Evolutionary conservation across 2,797 vertebrate genomes (phyloP), one percentile per base, ranked within the genome.

Genomic region (Myotis pilosus): DNA sequence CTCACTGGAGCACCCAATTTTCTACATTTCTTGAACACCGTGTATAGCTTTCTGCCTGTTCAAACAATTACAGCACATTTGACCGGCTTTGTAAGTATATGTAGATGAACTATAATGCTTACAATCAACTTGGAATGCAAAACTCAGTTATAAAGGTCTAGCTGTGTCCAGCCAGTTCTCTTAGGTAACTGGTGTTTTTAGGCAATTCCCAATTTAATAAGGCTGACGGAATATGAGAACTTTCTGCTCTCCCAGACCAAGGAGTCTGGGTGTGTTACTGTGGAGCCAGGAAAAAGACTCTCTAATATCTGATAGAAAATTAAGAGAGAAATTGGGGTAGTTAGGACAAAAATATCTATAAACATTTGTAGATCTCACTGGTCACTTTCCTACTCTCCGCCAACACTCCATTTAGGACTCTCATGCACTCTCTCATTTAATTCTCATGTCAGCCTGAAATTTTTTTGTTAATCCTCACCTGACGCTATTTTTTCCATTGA

Each of bases 1-100:
- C 47, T 94, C 89, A 51, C 68, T 38, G 57, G 41, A 90, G n/a
- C 28, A 75, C 41, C 79, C 69, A 33, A 6, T 95, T 94, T 95
- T 95, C 86, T 86, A n/a, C 66, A 75, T 88, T 92, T 95, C 30
- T 93, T 16, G 6, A 89, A 36, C 4, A 3, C 19, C 8, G 41
- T 38, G 0, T 92, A 55, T 72, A 51, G 53, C 55, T 82, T 74
- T 89, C 72, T 89, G 17, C 41, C 38, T 79, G 8, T 87, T 91
- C 30, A 87, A 20, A 81, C 33, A 85, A 88, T 57, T 68, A 57
- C 6, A 82, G 22, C 9, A 20, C 3, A 28, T 19, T 88, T 78
- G 76, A 76, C 36, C 64, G 82, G 28, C 15, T 74, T 94, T 62
- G 81, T 30, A 41, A 68, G 30, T 53, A 28, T 9, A 4, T 66